Evolutionary conservation across 2,113 vertebrate species (phyloP).

Genomic region (Clarias batrachus): DNA sequence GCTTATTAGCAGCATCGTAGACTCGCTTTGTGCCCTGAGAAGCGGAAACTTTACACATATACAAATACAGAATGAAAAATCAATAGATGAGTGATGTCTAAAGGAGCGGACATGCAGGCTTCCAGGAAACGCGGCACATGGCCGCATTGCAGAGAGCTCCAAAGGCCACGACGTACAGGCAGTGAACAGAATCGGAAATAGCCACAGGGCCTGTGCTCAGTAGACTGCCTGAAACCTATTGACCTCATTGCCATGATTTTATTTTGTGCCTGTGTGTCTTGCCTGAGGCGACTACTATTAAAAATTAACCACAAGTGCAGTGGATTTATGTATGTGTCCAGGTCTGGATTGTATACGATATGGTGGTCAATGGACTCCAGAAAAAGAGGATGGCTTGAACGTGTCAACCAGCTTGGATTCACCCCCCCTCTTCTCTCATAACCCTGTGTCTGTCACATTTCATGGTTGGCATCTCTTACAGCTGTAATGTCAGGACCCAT

Average conservation of each 20-base stretch:
- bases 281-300: constrained; percentile 63
- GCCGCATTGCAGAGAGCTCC: constrained; percentile 62
- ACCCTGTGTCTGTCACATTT: constrained; percentile 62
- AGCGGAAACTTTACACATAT: constrained; percentile 32
- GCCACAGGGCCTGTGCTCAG: constrained; percentile 52
- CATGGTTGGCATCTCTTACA: constrained; percentile 59
- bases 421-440: constrained; percentile 37
- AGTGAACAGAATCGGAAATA: constrained; percentile 63
- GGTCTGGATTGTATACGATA: constrained; percentile 55
- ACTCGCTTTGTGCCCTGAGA: constrained; percentile 18
- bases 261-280: constrained; percentile 63
- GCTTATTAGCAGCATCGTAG: constrained; percentile 18
- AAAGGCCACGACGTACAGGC: constrained; percentile 57
- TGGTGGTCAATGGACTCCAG: constrained; percentile 31
- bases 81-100: constrained; percentile 36
- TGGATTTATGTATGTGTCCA: constrained; percentile 62
- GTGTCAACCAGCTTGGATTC: constrained; percentile 35
- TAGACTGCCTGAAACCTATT: constrained; percentile 66
- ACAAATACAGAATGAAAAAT: constrained; percentile 12
- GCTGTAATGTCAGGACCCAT: constrained; percentile 61
- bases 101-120: constrained; percentile 20
- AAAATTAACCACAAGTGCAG: constrained; percentile 64
- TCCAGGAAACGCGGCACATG: constrained; percentile 40
- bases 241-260: constrained; percentile 68
- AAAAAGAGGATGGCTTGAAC: constrained; percentile 23